Percentiles rank a stretch among this genome's conserved stretches.
phyloP scores from a whole-genome alignment of 2,113 vertebrate genomes.

The Gracilinanus agilis region DNA sequence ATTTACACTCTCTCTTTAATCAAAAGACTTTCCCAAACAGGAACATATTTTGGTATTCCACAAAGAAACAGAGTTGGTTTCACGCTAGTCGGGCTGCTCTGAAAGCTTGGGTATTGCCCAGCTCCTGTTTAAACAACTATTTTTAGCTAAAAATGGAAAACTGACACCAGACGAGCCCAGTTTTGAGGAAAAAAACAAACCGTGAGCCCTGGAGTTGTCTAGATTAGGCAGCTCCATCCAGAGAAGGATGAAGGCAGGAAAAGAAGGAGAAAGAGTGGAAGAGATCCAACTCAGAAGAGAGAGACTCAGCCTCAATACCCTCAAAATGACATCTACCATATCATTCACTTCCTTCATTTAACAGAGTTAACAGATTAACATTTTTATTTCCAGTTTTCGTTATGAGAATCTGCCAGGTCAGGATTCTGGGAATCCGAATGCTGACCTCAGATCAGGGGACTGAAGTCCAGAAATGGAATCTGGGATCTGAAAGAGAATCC shows the following conservation, averaged over 20 bases:
- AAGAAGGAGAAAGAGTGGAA: not conserved
- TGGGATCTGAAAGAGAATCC: not conserved
- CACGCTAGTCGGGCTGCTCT: slow-evolving; percentile 24
- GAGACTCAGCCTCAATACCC: not conserved
- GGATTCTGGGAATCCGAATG: not conserved
- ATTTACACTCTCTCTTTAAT: slow-evolving; percentile 62
- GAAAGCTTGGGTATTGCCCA: slow-evolving; percentile 21
- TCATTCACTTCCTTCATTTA: not conserved
- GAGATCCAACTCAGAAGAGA: not conserved
- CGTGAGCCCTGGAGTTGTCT: slow-evolving; percentile 4
- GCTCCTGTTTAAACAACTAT: slow-evolving; percentile 46
- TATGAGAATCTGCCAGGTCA: not conserved
- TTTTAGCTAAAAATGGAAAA: slow-evolving; percentile 67
- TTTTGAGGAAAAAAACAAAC: slow-evolving; percentile 25
- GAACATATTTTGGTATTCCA: slow-evolving; percentile 14
- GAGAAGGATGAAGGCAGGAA: not conserved
- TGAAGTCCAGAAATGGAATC: not conserved
- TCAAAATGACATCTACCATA: not conserved
- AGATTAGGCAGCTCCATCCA: not conserved
- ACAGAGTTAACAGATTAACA: not conserved
- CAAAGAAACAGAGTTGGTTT: slow-evolving; percentile 41
- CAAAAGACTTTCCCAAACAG: slow-evolving; percentile 41
- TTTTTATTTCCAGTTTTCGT: not conserved
- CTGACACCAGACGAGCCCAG: slow-evolving; percentile 31
- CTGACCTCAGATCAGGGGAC: not conserved